These are phyloP conservation scores for Miniopterus natalensis DNA, from an alignment of 2,113 vertebrate species.

Conservation along the genomic window DNA sequence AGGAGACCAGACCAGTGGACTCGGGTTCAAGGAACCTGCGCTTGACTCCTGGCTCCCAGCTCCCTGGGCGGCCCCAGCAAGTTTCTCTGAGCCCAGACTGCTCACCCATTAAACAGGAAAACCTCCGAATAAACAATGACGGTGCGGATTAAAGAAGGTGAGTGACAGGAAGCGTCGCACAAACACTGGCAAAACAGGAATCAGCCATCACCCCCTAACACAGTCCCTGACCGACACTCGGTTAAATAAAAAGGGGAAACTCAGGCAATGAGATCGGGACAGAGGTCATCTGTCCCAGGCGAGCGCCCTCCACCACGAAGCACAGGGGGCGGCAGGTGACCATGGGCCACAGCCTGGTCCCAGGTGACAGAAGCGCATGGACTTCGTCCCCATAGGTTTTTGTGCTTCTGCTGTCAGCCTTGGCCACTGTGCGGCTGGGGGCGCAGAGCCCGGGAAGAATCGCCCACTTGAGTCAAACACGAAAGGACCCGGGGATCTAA, in stretches of 20 bases:
- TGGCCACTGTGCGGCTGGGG: neutral
- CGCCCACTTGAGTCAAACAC: neutral
- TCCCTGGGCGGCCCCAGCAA: neutral
- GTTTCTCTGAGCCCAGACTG: neutral
- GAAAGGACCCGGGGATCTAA: neutral
- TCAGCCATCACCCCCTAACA: neutral
- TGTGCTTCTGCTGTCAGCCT: neutral
- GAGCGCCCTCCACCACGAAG: neutral
- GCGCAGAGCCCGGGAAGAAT: neutral
- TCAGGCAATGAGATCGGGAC: neutral
- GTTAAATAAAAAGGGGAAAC: neutral
- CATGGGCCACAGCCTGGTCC: neutral
- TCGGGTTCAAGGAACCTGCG: neutral
- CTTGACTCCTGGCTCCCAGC: neutral
- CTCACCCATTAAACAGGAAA: neutral
- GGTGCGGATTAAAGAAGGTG: neutral
- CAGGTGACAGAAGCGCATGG: fast-evolving
- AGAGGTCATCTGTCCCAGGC: too few relatives aligned
- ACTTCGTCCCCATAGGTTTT: neutral
- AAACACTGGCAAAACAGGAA: neutral
- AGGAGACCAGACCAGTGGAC: neutral
- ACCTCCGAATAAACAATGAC: neutral
- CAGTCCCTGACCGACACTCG: neutral
- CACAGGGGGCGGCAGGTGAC: fast-evolving
- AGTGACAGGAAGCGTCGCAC: neutral